Conservation (phyloP, 2,797 vertebrate genomes). For the Hylomyscus alleni region DNA sequence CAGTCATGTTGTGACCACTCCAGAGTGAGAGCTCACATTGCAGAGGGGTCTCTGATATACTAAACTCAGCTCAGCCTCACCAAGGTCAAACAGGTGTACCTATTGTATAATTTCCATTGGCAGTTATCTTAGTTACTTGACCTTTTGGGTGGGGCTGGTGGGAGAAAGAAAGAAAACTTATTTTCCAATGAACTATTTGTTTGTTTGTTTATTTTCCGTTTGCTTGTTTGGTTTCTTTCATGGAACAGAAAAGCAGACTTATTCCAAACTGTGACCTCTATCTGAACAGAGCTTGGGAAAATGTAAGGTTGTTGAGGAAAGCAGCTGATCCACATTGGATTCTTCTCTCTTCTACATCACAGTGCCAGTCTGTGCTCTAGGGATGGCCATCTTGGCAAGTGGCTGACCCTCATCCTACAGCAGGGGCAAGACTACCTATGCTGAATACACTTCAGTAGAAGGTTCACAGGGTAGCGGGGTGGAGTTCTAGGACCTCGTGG, state of each 20-base stretch:
- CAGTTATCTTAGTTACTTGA: constrained; percentile 43
- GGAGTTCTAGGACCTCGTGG: background rate
- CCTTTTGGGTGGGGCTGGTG: background rate
- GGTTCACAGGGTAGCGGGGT: background rate
- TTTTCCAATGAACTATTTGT: background rate
- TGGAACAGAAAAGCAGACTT: background rate
- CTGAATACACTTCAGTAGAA: background rate
- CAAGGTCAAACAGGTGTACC: background rate
- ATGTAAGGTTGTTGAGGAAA: background rate
- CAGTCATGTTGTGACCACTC: no score
- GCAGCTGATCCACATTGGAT: accelerated
- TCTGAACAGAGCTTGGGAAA: background rate
- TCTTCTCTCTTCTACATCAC: background rate
- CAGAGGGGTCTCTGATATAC: no score
- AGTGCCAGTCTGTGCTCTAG: background rate
- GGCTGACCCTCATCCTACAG: background rate
- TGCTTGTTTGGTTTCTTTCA: background rate
- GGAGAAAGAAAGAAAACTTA: background rate
- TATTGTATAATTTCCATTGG: background rate
- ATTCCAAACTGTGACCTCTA: background rate
- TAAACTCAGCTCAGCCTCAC: background rate
- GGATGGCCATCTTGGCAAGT: background rate
- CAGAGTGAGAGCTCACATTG: background rate
- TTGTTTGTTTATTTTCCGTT: background rate
- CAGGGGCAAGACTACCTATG: background rate